Conservation (phyloP, 2,113 vertebrate species). For the Nannobrachium achirus region DNA sequence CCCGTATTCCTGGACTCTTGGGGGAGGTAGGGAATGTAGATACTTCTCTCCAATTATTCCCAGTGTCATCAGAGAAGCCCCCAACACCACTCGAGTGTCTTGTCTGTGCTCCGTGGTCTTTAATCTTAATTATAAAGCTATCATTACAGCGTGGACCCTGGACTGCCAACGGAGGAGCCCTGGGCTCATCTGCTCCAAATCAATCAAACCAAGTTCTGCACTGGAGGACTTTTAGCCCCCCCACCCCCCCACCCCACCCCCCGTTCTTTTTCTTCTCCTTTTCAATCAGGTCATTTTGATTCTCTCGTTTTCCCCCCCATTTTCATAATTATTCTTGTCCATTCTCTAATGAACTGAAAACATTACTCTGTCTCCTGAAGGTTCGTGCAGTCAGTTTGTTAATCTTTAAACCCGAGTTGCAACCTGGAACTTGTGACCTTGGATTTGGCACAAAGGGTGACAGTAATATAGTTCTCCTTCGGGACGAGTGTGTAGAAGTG, state of each 20-base stretch:
- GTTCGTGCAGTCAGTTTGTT: constrained; percentile 48
- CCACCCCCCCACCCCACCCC: no score
- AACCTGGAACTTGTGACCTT: constrained; percentile 60
- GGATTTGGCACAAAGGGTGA: constrained; percentile 23
- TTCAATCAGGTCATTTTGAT: constrained; percentile 68
- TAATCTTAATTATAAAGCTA: constrained; percentile 87
- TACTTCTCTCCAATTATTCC: constrained; percentile 77
- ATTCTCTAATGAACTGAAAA: constrained; percentile 66
- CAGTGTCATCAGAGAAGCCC: constrained; percentile 72
- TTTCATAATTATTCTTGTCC: constrained; percentile 73
- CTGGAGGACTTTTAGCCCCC: constrained; percentile 57
- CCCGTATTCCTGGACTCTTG: constrained; percentile 36
- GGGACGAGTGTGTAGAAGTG: constrained; percentile 5
- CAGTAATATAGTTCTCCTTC: not conserved
- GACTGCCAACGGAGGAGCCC: constrained; percentile 76
- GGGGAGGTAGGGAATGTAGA: constrained; percentile 62
- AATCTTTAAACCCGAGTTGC: constrained; percentile 51
- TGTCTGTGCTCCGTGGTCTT: constrained; percentile 75
- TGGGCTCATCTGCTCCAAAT: constrained; percentile 76
- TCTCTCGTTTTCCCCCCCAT: constrained; percentile 69
- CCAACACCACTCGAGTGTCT: constrained; percentile 75
- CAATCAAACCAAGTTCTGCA: constrained; percentile 78
- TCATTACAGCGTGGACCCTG: constrained; percentile 79
- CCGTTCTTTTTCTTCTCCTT: constrained; percentile 31
- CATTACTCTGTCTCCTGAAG: constrained; percentile 46